Evolutionary conservation across 2,797 vertebrate genomes (phyloP), one percentile per base, ranked within the genome.

Genomic region (Sebastes minor): DNA sequence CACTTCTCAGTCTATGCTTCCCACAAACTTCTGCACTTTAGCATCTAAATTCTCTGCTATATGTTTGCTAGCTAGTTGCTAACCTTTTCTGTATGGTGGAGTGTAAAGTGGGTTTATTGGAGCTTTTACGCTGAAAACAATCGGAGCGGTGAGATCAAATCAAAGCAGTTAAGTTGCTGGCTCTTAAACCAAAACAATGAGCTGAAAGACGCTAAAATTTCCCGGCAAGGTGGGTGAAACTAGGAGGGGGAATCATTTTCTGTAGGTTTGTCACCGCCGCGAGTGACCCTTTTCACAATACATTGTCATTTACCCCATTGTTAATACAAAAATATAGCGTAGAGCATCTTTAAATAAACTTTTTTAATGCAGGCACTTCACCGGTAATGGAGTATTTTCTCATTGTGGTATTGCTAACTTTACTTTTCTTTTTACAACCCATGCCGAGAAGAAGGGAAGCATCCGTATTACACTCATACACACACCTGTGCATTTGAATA

Each of bases 401-500:
- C 27, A 23, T 46, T 63, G 18, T 10, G 32, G 8, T 71, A 27
- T 32, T 42, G 8, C 22, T 28, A 9, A 35, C 20, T 52, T 49
- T 11, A 25, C 18, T 27, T 22, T 72, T 18, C 56, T 62, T 78
- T 78, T 80, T 42, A n/a, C 66, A 78, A 6, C 16, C 18, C 25
- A 62, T 8, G 23, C 75, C 65, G 20, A 42, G 13, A 65, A 53
- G 57, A 35, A 42, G 32, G 49, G 49, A 80, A 82, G 33, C 85
- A 76, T 86, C 71, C 52, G 49, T 57, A 60, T 52, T 67, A 38
- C 61, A 69, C 72, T 53, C 5, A 62, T 71, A 69, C 78, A 85
- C 89, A 91, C 91, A 92, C 89, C 87, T 92, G 90, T 91, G 86
- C 86, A 76, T 86, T 38, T 90, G 71, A 91, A 91, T 88, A 53